Evolutionary conservation across 2,888 invertebrate genomes (phyloP).

Genomic region (Nymphalis c-album): DNA sequence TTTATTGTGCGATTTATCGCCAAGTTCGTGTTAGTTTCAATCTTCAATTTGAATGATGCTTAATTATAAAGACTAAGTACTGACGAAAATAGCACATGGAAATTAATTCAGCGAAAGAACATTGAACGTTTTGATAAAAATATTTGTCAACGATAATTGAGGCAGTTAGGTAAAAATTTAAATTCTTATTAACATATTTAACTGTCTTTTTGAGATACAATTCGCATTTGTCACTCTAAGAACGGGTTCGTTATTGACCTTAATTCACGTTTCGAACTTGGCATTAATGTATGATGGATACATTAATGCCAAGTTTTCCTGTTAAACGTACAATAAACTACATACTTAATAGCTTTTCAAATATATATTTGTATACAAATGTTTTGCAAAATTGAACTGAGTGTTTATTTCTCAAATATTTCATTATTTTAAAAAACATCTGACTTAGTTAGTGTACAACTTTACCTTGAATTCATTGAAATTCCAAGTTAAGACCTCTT

Average conservation of each 20-base stretch:
- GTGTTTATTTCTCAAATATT: no score
- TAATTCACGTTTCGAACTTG: constrained; percentile 25
- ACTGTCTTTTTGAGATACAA: constrained; percentile 16
- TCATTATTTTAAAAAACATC: no score
- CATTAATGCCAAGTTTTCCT: no score
- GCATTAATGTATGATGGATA: constrained; percentile 15
- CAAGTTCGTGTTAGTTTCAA: no score
- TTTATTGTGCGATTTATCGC: no score
- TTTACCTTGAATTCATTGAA: no score
- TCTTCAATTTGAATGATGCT: no score
- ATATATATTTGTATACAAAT: no score
- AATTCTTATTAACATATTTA: background rate
- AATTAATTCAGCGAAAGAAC: background rate
- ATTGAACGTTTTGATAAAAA: background rate
- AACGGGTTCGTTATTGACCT: constrained; percentile 32
- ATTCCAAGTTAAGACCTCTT: no score
- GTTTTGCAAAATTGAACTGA: no score
- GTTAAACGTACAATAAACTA: constrained; percentile 9
- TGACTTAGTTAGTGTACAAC: no score
- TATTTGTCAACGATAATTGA: background rate
- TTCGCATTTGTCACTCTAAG: constrained; percentile 17
- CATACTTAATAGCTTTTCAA: background rate
- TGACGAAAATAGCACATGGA: background rate
- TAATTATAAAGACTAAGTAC: background rate
- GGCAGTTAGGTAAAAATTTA: constrained; percentile 1